A percentile compares a stretch with the other conserved stretches of the same genome.
phyloP scores from a whole-genome alignment of 2,888 invertebrate species.

The Aphidoletes aphidimyza region DNA sequence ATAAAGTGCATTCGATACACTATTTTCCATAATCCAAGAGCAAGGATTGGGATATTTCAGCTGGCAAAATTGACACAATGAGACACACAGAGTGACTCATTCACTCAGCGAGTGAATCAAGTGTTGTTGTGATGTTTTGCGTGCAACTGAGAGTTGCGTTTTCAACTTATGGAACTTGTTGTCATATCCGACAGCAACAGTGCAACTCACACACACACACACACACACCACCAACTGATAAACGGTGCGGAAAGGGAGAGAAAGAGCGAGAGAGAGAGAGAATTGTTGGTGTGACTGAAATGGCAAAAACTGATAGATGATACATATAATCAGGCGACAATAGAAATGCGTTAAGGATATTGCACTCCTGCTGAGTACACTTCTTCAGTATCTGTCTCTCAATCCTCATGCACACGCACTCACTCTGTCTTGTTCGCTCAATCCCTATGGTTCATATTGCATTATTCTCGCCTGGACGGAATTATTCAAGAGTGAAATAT shows the following conservation, averaged over 20 bases:
- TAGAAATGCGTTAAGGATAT: conserved; percentile 50
- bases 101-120: neutral
- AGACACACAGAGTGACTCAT: neutral
- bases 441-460: neutral
- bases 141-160: conserved; percentile 43
- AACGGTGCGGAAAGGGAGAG: neutral
- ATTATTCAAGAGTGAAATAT: conserved; percentile 41
- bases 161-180: conserved; percentile 41
- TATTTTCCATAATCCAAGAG: conserved; percentile 26
- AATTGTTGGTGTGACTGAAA: neutral
- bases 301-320: conserved; percentile 52
- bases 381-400: neutral
- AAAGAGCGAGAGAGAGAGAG: neutral
- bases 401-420: too few species aligned
- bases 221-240: neutral
- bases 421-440: neutral
- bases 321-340: conserved; percentile 50
- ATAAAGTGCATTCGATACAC: neutral
- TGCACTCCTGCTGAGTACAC: conserved; percentile 43
- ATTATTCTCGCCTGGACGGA: neutral
- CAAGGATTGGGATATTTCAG: too few species aligned
- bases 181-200: conserved; percentile 53
- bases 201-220: neutral
- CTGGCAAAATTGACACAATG: neutral
- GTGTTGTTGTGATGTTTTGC: conserved; percentile 35